A percentile compares a stretch with the other conserved stretches of the same genome.
phyloP scores from a whole-genome alignment of 2,888 invertebrate genomes.

The Apodemia zela region DNA sequence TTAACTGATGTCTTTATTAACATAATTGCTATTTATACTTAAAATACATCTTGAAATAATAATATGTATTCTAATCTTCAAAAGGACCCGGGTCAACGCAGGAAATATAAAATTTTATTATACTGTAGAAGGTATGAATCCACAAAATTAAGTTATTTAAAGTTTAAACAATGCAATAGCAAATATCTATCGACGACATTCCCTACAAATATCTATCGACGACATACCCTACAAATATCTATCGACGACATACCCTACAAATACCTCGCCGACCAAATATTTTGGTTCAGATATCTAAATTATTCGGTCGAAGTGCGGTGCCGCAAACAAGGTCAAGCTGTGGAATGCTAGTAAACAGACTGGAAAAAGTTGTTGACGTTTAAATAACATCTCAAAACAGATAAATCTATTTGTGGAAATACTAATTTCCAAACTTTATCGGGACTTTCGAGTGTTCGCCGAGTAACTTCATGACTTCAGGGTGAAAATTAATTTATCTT shows the following conservation, averaged over 20 bases:
- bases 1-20: too few relatives aligned
- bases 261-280: slow-evolving; percentile 15
- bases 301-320: slow-evolving; percentile 41
- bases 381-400: slow-evolving; percentile 3
- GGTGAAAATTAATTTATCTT: too few relatives aligned
- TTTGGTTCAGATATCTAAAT: slow-evolving; percentile 43
- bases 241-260: background rate
- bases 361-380: slow-evolving; percentile 44
- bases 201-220: background rate
- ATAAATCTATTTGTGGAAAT: background rate
- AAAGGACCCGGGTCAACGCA: too few relatives aligned
- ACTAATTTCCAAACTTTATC: background rate
- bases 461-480: background rate
- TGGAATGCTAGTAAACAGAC: slow-evolving; percentile 62
- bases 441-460: background rate
- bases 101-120: background rate
- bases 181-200: background rate
- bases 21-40: too few relatives aligned
- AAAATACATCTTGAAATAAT: too few relatives aligned
- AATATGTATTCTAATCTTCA: too few relatives aligned
- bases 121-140: background rate
- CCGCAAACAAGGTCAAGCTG: slow-evolving; percentile 47
- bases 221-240: background rate
- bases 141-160: too few relatives aligned
- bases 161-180: background rate